Evolutionary conservation across 2,888 invertebrate species (phyloP), one percentile per base, ranked within the genome.

Genomic region (Hirtodrosophila histrioides): DNA sequence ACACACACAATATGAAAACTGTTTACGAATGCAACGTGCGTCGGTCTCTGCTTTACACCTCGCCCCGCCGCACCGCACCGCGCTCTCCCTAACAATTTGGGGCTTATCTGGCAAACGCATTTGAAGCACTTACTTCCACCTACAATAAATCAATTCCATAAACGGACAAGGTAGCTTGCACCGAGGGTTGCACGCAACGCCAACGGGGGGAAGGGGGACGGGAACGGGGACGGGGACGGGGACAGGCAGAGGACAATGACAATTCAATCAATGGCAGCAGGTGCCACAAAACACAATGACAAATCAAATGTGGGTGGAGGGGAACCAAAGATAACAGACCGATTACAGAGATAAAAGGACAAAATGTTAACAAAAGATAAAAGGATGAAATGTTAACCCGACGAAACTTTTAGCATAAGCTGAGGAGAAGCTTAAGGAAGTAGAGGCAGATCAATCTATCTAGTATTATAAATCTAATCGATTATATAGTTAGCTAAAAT

Each of bases 61-160:
- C n/a, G 11, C 3, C 49, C 23, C 12, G 29, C 17, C 31, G 4
- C 12, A 12, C 31, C 17, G 33, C 17, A 5, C 5, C 8, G 23
- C 8, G 23, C 6, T 43, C 39, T 29, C n/a, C 40, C 44, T 43
- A 44, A 51, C 12, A 65, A 70, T 51, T 55, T 29, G 48, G 33
- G 37, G 63, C 55, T 67, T 64, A 70, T 73, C 57, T 62, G 61
- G 49, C 77, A 79, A 78, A 78, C 86, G 75, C 78, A 83, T 80
- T 88, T 83, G 51, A 86, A 83, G 80, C 75, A 75, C 75, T 66
- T 65, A 78, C 69, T 86, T 88, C 86, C 88, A 80, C 78, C 68
- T 72, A 61, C 67, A 72, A 86, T 84, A 83, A 84, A 88, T 88
- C 77, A 79, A 68, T 60, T 64, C 48, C 62, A 68, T 54, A 64